phyloP scores from a whole-genome alignment of 30 jellyfish, hydroid and myxozoan genomes.

The Pelagia noctiluca region DNA sequence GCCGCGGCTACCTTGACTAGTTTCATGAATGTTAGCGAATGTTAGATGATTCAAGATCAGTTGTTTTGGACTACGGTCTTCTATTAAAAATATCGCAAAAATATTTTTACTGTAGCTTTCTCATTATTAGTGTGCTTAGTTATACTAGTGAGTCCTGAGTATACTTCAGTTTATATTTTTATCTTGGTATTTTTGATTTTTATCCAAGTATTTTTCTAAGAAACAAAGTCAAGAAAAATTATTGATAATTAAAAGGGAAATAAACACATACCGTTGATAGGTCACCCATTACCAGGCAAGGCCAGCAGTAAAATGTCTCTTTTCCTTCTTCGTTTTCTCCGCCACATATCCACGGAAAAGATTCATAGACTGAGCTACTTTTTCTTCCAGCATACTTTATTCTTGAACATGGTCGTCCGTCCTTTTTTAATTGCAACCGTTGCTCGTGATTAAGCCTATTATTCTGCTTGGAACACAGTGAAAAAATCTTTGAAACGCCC shows the following conservation, averaged over 20 bases:
- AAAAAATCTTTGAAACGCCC: constrained; percentile 37
- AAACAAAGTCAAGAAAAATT: neutral
- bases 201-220: neutral
- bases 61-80: no score
- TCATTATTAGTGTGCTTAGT: neutral
- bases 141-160: neutral
- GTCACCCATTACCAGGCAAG: constrained; percentile 66
- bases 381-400: constrained; percentile 52
- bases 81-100: no score
- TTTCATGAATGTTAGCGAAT: no score
- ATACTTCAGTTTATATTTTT: neutral
- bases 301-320: constrained; percentile 58
- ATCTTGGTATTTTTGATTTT: neutral
- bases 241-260: neutral
- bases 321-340: constrained; percentile 59
- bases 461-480: constrained; percentile 20
- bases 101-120: no score
- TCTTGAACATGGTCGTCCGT: constrained; percentile 59
- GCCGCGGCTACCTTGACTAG: no score
- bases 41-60: no score
- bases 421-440: constrained; percentile 38
- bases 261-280: constrained; percentile 48
- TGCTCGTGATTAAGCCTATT: constrained; percentile 37
- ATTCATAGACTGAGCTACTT: constrained; percentile 23
- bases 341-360: constrained; percentile 53